Evolutionary conservation across 2,797 vertebrate species (phyloP).

Genomic region (Mus minutoides): DNA sequence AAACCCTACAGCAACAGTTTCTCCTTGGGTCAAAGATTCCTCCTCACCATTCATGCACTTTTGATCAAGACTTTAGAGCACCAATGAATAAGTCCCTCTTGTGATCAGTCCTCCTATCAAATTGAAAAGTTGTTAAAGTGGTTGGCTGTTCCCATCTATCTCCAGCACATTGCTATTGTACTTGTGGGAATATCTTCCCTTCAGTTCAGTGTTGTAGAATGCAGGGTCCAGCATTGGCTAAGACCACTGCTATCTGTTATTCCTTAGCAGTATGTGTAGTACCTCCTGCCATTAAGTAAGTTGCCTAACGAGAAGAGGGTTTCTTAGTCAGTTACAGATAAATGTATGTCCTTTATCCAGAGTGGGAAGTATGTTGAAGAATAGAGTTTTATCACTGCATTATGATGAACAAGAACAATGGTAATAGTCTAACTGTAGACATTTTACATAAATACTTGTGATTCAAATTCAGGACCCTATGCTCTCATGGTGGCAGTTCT

Average conservation of each 20-base stretch:
- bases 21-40: neutral
- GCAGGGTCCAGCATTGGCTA: neutral
- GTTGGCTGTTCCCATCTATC: neutral
- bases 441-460: neutral
- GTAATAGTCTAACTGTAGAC: neutral
- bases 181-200: neutral
- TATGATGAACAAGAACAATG: neutral
- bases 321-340: neutral
- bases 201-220: neutral
- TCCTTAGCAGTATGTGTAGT: neutral
- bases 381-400: neutral
- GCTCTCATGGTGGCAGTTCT: neutral
- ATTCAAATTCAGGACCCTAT: neutral
- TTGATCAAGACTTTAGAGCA: neutral
- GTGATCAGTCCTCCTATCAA: neutral
- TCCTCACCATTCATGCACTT: neutral
- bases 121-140: neutral
- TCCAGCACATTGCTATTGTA: neutral
- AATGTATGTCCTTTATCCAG: too few species aligned
- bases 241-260: neutral
- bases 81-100: neutral
- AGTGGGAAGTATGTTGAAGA: neutral
- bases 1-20: neutral
- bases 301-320: neutral
- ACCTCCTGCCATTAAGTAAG: too few species aligned